Evolutionary conservation across 2,888 invertebrate species (phyloP).

Genomic region (Epinotia ramella): DNA sequence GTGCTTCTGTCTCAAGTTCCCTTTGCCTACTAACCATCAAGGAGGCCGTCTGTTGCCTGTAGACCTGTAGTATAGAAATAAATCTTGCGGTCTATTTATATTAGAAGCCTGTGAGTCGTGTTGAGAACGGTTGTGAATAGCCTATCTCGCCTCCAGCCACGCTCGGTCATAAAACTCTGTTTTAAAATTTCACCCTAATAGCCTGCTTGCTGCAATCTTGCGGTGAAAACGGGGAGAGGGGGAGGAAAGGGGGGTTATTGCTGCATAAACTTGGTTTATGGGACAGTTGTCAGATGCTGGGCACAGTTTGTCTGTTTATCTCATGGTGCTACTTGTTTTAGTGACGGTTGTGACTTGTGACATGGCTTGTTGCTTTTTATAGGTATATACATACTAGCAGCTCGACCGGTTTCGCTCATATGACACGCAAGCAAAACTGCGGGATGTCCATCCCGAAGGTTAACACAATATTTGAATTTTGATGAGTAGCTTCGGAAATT

Average conservation of each 20-base stretch:
- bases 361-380: background rate
- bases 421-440: background rate
- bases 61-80: background rate
- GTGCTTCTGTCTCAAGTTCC: too few relatives aligned
- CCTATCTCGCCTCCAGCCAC: background rate
- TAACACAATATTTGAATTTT: too few relatives aligned
- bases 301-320: constrained; percentile 36
- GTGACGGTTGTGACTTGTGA: background rate
- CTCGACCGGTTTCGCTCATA: background rate
- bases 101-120: background rate
- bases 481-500: too few relatives aligned
- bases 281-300: constrained; percentile 59
- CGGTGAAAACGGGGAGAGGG: background rate
- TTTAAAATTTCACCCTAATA: constrained; percentile 43
- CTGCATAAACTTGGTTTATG: constrained; percentile 57
- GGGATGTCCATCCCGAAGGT: too few relatives aligned
- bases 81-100: background rate
- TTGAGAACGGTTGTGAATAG: background rate
- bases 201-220: constrained; percentile 36
- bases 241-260: constrained; percentile 52
- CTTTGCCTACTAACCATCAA: too few relatives aligned
- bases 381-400: background rate
- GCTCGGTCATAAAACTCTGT: constrained; percentile 35
- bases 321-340: background rate
- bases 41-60: too few relatives aligned